A percentile compares a stretch with the other conserved stretches of the same genome.
phyloP scores from a whole-genome alignment of 2,113 vertebrate species.

The Gadus chalcogrammus region DNA sequence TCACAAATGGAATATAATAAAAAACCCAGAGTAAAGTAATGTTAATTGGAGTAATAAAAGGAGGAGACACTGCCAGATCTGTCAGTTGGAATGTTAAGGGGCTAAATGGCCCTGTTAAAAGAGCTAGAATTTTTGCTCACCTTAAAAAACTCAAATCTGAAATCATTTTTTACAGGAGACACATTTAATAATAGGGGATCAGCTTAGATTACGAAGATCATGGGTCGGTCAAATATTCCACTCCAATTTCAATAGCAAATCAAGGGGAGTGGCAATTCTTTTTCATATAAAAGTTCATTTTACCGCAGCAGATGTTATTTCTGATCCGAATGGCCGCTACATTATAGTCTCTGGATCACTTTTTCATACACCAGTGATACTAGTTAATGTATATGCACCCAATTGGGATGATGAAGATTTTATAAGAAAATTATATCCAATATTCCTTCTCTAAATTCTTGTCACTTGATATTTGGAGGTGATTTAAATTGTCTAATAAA shows the following conservation, averaged over 20 bases:
- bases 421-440: background rate
- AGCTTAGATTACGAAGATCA: background rate
- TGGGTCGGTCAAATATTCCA: conserved; percentile 13
- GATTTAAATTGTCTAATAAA: background rate
- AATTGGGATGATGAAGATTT: background rate
- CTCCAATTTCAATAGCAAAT: conserved; percentile 4
- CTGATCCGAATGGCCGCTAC: background rate
- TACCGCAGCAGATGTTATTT: background rate
- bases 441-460: background rate
- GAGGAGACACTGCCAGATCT: too few relatives aligned
- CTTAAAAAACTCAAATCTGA: background rate
- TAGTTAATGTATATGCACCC: conserved; percentile 4
- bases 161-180: background rate
- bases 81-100: too few relatives aligned
- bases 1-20: too few relatives aligned
- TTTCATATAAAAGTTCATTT: background rate
- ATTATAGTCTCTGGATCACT: background rate
- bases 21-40: too few relatives aligned
- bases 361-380: background rate
- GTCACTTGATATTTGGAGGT: background rate
- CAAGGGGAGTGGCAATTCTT: background rate
- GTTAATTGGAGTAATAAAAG: too few relatives aligned
- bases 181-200: conserved; percentile 3
- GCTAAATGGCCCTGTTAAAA: too few relatives aligned
- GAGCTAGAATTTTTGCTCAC: too few relatives aligned